Base-by-base conservation (phyloP, 2,797 vertebrate species). In the Psittacula echo region DNA sequence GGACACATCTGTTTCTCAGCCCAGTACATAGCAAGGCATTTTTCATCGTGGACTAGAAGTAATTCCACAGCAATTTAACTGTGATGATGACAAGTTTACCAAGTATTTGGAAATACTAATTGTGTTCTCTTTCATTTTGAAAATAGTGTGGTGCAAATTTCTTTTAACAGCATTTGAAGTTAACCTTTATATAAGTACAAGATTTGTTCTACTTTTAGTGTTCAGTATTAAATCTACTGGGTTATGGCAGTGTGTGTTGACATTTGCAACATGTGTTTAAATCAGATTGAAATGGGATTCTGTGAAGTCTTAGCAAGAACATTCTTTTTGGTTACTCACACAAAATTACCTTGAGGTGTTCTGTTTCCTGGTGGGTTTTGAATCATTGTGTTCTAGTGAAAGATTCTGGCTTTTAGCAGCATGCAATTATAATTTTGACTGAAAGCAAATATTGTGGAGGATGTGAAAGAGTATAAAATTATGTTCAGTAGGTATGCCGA, bases 401-500 rank as follows among this genome's bases (percentile, higher is more conserved):
- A 82, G 58, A 95, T 58, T 95, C 92, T 44, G 65, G 91, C 68
- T 76, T 96, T 60, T 34, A 68, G 90, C 84, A 95, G 58, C 61
- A 60, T 79, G 77, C 74, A 95, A 65, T 94, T 96, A 91, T 71
- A 91, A 88, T 96, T 96, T 90, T 47, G 64, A 95, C 82, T 70
- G 75, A 96, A 96, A 94, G 83, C 75, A 95, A 94, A 95, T 94
- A 87, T 91, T 94, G 39, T 91, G 94, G 72, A 90, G 95, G 92
- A 91, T 92, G 85, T 90, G 84, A 93, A 91, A 68, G 95, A 72
- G n/a, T 88, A 93, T 89, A 89, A 90, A 79, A 58, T 85, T 83
- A 65, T 62, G 44, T 93, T 89, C 85, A 85, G 88, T 97, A 96
- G 97, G 97, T 98, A 97, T 89, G 90, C 98, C 29, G 92, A 94